These are phyloP conservation scores for Drosophila azteca DNA, from an alignment of 1,140 invertebrate genomes.

Conservation along the genomic window DNA sequence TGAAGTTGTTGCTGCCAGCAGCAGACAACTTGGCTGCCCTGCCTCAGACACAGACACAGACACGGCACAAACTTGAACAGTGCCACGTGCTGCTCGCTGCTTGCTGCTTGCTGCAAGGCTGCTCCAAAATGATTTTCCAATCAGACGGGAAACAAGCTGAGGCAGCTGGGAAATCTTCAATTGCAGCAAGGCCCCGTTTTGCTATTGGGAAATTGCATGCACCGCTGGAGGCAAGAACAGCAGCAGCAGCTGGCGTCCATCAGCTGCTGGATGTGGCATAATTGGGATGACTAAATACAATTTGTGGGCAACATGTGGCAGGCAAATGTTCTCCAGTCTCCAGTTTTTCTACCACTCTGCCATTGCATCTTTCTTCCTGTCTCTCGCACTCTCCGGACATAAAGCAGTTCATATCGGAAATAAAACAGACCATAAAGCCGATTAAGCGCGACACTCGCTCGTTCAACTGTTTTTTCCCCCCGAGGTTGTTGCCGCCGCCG, in stretches of 20 bases:
- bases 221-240: slow-evolving; percentile 16
- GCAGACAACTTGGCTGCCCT: slow-evolving; percentile 44
- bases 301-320: slow-evolving; percentile 71
- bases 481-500: slow-evolving; percentile 14
- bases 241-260: slow-evolving; percentile 60
- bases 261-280: slow-evolving; percentile 64
- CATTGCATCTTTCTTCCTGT: neutral
- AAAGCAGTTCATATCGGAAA: slow-evolving; percentile 79
- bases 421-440: slow-evolving; percentile 81
- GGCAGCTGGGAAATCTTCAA: slow-evolving; percentile 74
- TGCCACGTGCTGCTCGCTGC: slow-evolving; percentile 61
- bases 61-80: slow-evolving; percentile 25
- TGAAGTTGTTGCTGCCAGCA: slow-evolving; percentile 24
- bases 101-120: slow-evolving; percentile 4
- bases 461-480: slow-evolving; percentile 54
- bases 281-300: slow-evolving; percentile 69
- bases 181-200: slow-evolving; percentile 51
- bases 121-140: slow-evolving; percentile 70
- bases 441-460: slow-evolving; percentile 75
- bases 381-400: slow-evolving; percentile 23
- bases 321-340: slow-evolving; percentile 61
- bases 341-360: neutral
- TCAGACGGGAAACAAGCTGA: slow-evolving; percentile 53
- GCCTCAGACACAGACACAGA: slow-evolving; percentile 14
- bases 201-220: slow-evolving; percentile 67